phyloP scores from a whole-genome alignment of 1,140 invertebrate species.

The Brachionus calyciflorus region DNA sequence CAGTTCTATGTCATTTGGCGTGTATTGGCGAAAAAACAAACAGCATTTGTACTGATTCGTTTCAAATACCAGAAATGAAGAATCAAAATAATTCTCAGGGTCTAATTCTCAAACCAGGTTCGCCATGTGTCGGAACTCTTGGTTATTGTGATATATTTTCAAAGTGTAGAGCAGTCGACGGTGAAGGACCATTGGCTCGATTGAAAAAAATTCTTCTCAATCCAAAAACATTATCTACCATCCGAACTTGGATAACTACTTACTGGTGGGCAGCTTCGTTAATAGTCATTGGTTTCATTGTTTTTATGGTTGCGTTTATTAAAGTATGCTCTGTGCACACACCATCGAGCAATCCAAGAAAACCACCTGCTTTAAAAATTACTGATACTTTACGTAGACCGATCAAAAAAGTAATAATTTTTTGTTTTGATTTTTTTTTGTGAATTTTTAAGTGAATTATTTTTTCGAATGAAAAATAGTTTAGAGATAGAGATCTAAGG shows the following conservation, averaged over 20 bases:
- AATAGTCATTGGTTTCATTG: constrained; percentile 82
- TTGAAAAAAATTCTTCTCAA: constrained; percentile 95
- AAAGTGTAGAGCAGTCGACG: constrained; percentile 93
- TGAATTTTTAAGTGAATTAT: too few relatives aligned
- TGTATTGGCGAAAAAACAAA: constrained; percentile 65
- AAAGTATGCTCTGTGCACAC: constrained; percentile 99
- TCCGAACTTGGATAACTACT: constrained; percentile 31
- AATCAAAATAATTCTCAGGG: constrained; percentile 8
- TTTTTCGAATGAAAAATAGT: neutral
- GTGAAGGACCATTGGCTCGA: constrained; percentile 90
- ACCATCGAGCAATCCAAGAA: constrained; percentile 83
- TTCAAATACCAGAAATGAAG: constrained; percentile 38
- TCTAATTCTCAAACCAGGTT: constrained; percentile 66
- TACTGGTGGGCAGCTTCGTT: constrained; percentile 91
- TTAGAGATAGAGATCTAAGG: neutral
- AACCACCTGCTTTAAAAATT: constrained; percentile 55
- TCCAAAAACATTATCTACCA: constrained; percentile 71
- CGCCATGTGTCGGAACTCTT: constrained; percentile 93
- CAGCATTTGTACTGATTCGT: constrained; percentile 13
- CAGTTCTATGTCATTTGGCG: constrained; percentile 89
- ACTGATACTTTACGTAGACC: constrained; percentile 51
- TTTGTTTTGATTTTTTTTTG: neutral
- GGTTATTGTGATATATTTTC: constrained; percentile 96
- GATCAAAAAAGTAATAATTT: constrained; percentile 19
- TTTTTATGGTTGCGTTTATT: constrained; percentile 97